Evolutionary conservation across 2,113 vertebrate genomes (phyloP), one percentile per base, ranked within the genome.

Genomic region (Rana temporaria): DNA sequence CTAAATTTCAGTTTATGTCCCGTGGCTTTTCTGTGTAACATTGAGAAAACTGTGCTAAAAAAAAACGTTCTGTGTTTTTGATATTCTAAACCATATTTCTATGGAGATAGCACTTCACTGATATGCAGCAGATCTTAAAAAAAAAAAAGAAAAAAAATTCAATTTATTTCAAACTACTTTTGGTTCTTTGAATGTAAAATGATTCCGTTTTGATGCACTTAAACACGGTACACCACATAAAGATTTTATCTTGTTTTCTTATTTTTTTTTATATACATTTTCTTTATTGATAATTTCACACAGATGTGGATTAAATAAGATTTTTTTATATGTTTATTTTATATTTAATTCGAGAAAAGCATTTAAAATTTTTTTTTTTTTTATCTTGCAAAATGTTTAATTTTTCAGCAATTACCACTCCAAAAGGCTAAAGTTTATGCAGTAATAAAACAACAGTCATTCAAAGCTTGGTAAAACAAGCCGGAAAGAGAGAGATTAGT

Each of bases 1-100:
- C 60, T 90, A 85, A 86, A 83, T 76, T 68, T 59, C 80, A 22
- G 34, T 76, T 56, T 74, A 11, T 66, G 69, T 82, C 30, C 55
- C 30, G 64, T 83, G 70, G 62, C 53, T 76, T 67, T 66, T 71
- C n/a, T 68, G 24, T 67, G 48, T 67, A 56, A 75, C 19, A 42
- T 42, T 53, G 52, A 34, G 42, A 64, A 48, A 24, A 30, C 48
- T 60, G 20, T 52, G 26, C 68, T 52, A 38, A 64, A n/a, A 57
- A n/a, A 73, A 20, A 19, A n/a, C n/a, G 60, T 82, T 74, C 24
- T 82, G 56, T 82, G 19, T 66, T 56, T 66, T 82, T 74, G 3
- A 55, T 55, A 55, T 53, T 48, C 71, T 59, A 74, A 59, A 20
- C 65, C 38, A 53, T 66, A 38, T 67, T 82, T 68, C 30, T 75